Percentiles rank a stretch among this genome's conserved stretches.
Evolutionary conservation across 2,797 vertebrate genomes (phyloP).

Genomic region (Trichosurus vulpecula): DNA sequence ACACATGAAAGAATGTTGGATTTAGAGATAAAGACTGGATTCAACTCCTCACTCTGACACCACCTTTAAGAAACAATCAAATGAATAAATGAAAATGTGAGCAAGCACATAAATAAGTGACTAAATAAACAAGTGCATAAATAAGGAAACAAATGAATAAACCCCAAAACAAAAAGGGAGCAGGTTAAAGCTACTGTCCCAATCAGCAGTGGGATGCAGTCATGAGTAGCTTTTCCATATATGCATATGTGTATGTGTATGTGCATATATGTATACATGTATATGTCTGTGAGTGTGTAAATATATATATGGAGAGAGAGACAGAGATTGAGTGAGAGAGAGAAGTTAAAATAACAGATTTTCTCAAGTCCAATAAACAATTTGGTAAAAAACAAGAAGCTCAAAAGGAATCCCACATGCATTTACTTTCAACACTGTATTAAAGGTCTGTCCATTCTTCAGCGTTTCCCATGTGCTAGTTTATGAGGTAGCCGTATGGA

Average conservation of each 20-base stretch:
- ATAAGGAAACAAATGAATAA: not conserved
- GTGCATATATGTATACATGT: no score
- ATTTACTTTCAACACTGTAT: not conserved
- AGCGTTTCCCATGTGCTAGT: not conserved
- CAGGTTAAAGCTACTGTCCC: not conserved
- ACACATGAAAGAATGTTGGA: not conserved
- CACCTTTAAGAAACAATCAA: not conserved
- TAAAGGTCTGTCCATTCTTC: not conserved
- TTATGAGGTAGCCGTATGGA: not conserved
- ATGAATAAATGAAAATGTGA: no score
- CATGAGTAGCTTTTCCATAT: not conserved
- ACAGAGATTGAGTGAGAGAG: not conserved
- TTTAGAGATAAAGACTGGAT: not conserved
- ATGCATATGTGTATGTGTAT: no score
- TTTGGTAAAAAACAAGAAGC: not conserved
- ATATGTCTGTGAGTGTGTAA: no score
- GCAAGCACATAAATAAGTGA: not conserved
- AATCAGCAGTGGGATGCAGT: not conserved
- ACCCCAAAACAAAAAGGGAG: not conserved
- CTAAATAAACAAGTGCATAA: not conserved
- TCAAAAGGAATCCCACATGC: not conserved
- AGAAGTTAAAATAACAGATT: not conserved
- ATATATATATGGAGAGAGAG: no score
- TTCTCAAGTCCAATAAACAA: not conserved
- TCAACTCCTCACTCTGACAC: not conserved